Evolutionary conservation across 2,888 invertebrate genomes (phyloP).

Genomic region (Caradrina clavipalpis): DNA sequence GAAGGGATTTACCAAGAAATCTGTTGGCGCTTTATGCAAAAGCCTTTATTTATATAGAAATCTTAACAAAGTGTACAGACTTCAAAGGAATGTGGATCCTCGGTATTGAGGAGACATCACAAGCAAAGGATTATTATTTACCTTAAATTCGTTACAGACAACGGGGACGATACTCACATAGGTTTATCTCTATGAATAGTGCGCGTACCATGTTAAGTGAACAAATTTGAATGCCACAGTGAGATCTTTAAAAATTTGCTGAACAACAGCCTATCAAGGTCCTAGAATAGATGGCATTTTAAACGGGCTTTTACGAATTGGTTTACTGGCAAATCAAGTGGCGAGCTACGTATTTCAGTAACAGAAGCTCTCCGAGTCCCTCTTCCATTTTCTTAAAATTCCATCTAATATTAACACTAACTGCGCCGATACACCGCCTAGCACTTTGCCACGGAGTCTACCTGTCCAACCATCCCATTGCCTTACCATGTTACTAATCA

Average conservation of each 20-base stretch:
- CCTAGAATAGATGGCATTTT: not conserved
- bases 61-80: not conserved
- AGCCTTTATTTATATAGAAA: not conserved
- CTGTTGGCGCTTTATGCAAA: not conserved
- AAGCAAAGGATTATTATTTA: not conserved
- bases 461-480: not conserved
- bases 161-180: not conserved
- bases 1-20: not conserved
- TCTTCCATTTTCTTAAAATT: constrained; percentile 72
- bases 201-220: not conserved
- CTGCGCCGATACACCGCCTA: constrained; percentile 40
- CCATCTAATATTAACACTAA: constrained; percentile 74
- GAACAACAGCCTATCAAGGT: not conserved
- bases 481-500: not conserved
- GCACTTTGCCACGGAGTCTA: constrained; percentile 20
- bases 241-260: not conserved
- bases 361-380: constrained; percentile 7
- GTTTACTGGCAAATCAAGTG: constrained; percentile 10
- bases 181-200: not conserved
- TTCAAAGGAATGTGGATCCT: not conserved
- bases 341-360: constrained; percentile 34
- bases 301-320: not conserved
- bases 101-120: not conserved
- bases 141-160: not conserved
- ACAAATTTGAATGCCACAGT: not conserved